These are phyloP conservation scores for Styela clava DNA, from an alignment of 23 tunicate species.

Conservation along the genomic window DNA sequence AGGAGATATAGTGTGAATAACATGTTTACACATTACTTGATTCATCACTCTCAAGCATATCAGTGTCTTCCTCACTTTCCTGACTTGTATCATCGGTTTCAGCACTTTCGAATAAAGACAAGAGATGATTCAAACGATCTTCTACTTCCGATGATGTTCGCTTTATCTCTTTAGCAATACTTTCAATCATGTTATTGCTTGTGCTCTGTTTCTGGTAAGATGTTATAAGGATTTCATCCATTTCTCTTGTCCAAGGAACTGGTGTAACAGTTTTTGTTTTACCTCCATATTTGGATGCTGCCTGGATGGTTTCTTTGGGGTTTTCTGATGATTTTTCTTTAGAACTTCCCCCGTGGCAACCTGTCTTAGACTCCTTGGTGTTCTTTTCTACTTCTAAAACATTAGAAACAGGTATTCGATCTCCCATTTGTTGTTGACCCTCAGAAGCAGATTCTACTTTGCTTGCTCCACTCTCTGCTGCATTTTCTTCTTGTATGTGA, in stretches of 20 bases:
- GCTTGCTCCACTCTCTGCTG: background rate
- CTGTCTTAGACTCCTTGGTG: too few relatives aligned
- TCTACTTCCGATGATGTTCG: constrained; percentile 12
- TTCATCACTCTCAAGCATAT: constrained; percentile 1
- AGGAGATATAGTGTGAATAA: too few relatives aligned
- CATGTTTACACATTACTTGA: too few relatives aligned
- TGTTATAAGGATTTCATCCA: constrained; percentile 37
- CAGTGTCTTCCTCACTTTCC: constrained; percentile 27
- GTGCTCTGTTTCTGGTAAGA: constrained; percentile 11
- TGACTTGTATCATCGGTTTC: constrained; percentile 12
- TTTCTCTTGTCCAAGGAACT: constrained; percentile 48
- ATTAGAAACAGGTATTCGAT: background rate
- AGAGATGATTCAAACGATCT: background rate
- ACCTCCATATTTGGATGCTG: background rate
- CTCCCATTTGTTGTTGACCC: background rate
- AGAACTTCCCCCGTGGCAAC: background rate
- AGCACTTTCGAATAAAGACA: background rate
- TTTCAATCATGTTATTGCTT: background rate
- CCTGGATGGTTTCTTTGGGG: background rate
- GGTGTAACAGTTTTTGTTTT: background rate
- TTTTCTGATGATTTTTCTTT: background rate
- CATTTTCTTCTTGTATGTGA: background rate
- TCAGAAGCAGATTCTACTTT: background rate
- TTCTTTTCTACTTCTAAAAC: background rate
- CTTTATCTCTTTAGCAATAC: background rate